Conservation (phyloP, 2,113 vertebrate genomes). For the Hyperopisus bebe region DNA sequence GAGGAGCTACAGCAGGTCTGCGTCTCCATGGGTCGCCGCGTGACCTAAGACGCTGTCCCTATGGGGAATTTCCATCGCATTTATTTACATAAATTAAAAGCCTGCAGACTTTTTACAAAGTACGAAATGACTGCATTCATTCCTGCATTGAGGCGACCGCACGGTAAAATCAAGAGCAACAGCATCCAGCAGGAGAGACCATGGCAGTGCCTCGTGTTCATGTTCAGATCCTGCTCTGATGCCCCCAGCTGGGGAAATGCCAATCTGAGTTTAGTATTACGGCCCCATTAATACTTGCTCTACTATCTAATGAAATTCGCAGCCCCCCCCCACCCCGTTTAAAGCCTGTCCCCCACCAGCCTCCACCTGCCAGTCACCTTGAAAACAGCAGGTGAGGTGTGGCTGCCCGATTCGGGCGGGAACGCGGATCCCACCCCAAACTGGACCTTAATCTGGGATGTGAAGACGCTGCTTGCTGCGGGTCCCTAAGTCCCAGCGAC, state of each 20-base stretch:
- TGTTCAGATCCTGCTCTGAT: background rate
- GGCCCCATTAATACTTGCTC: background rate
- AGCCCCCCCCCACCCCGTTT: too few species aligned
- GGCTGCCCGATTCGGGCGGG: background rate
- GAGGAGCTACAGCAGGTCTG: background rate
- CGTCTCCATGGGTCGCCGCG: background rate
- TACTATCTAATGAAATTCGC: background rate
- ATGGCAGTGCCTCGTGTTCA: background rate
- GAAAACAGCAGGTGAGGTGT: background rate
- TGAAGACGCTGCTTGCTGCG: slow-evolving; percentile 17
- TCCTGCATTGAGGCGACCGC: background rate
- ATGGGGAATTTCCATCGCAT: background rate
- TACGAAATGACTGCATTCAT: background rate
- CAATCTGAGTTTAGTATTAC: background rate
- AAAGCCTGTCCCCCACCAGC: background rate
- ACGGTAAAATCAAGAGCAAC: background rate
- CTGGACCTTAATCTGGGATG: slow-evolving; percentile 46
- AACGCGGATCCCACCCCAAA: background rate
- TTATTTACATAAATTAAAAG: background rate
- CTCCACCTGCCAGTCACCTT: background rate
- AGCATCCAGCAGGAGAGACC: background rate
- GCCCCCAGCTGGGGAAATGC: background rate
- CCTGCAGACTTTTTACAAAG: background rate
- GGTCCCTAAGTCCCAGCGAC: slow-evolving; percentile 22
- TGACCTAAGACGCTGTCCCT: background rate